Evolutionary conservation across 2,797 vertebrate species (phyloP), one percentile per base, ranked within the genome.

Genomic region (Meda fulgida): DNA sequence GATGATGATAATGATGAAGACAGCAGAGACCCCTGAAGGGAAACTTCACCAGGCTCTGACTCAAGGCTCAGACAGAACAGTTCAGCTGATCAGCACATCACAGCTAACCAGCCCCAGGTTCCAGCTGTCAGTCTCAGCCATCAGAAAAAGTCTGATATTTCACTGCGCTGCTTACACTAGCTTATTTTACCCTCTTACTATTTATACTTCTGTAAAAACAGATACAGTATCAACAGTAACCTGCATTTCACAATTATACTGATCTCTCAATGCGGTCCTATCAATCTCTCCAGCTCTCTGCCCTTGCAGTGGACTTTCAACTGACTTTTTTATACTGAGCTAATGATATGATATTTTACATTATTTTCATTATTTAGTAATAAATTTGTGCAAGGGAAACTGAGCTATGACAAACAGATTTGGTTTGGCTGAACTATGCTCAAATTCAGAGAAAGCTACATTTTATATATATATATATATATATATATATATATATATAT

Each of bases 101-200:
- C 31, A 66, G 60, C 58, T 51, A 38, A 65, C 81, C 69, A 89
- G 86, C 63, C 86, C 84, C 73, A 71, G 81, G 78, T 86, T 89
- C 58, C 73, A 81, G 69, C 86, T 84, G 71, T 86, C 88, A 83
- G 82, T 75, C 23, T 83, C 73, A 34, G 48, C 78, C 19, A 80
- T 85, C 85, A 84, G 65, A 70, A 86, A 23, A 58, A 69, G 40
- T 14, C 58, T 66, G 70, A 73, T 78, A 78, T 65, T 78, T 84
- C 48, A 51, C 72, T 76, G 60, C 4, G 16, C 55, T 65, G 55
- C 40, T 70, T 19, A 71, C 38, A 51, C 21, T 46, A 29, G 19
- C 5, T 5, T 10, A 51, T 51, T n/a, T n/a, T n/a, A 58, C 70
- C 38, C 21, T 73, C 55, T 26, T 66, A 11, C 14, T 83, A 26